Evolutionary conservation across 1,140 invertebrate genomes (phyloP).

Genomic region (Idris sp.): DNA sequence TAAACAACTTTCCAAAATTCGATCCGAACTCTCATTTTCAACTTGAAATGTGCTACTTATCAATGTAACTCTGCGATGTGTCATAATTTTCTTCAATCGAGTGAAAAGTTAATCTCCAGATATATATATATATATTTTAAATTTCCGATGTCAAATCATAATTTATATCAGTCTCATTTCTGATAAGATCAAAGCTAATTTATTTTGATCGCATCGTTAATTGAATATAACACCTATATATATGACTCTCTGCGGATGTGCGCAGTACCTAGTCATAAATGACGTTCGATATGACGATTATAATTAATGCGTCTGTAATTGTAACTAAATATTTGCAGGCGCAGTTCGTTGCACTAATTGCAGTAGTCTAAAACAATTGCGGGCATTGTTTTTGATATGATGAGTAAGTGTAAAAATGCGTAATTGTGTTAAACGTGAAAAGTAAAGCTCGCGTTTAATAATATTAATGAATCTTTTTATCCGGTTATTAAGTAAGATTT

Average conservation of each 20-base stretch:
- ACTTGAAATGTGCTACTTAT: no score
- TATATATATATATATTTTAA: no score
- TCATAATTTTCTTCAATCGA: no score
- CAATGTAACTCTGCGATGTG: no score
- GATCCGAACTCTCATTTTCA: no score
- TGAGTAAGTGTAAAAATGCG: slow-evolving; percentile 25
- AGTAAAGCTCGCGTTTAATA: slow-evolving; percentile 46
- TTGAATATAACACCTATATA: slow-evolving; percentile 7
- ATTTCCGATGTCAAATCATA: no score
- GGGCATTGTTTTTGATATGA: slow-evolving; percentile 8
- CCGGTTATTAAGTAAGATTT: slow-evolving; percentile 36
- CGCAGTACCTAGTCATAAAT: neutral
- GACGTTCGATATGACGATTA: neutral
- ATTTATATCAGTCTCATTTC: slow-evolving; percentile 4
- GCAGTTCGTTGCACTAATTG: slow-evolving; percentile 9
- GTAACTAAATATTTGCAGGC: slow-evolving; percentile 13
- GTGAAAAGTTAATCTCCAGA: no score
- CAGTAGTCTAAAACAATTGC: neutral
- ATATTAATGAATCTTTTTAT: slow-evolving; percentile 59
- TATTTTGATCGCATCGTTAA: neutral
- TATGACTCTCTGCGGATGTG: neutral
- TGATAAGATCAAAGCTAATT: neutral
- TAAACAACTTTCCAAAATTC: no score
- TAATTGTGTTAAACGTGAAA: slow-evolving; percentile 23
- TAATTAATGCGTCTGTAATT: slow-evolving; percentile 23